phyloP scores from a whole-genome alignment of 1,140 invertebrate genomes.

The Mactra quadrangularis region DNA sequence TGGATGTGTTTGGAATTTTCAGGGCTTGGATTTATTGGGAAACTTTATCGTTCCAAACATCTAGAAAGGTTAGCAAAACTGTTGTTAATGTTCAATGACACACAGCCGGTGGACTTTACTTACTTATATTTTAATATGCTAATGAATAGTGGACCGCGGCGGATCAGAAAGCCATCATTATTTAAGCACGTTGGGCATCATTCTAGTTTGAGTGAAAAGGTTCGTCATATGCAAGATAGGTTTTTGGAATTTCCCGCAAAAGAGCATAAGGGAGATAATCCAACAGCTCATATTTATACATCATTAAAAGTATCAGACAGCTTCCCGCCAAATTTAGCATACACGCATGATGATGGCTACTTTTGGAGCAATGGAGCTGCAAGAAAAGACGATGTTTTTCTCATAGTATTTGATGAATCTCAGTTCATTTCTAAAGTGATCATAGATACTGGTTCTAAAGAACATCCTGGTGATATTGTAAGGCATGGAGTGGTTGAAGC shows the following conservation, averaged over 20 bases:
- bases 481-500: conserved; percentile 63
- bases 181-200: conserved; percentile 82
- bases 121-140: conserved; percentile 79
- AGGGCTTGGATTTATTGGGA: conserved; percentile 81
- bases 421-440: conserved; percentile 66
- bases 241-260: conserved; percentile 70
- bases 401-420: conserved; percentile 69
- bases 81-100: conserved; percentile 80
- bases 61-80: conserved; percentile 77
- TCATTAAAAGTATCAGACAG: conserved; percentile 57
- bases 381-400: conserved; percentile 61
- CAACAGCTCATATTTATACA: conserved; percentile 67
- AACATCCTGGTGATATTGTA: conserved; percentile 67
- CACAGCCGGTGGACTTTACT: conserved; percentile 82
- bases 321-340: conserved; percentile 66
- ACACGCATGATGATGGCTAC: conserved; percentile 62
- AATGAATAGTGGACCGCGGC: conserved; percentile 66
- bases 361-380: conserved; percentile 71
- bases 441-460: conserved; percentile 67
- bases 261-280: conserved; percentile 71
- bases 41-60: conserved; percentile 79
- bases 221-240: conserved; percentile 94
- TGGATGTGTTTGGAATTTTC: conserved; percentile 81
- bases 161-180: conserved; percentile 75
- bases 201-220: conserved; percentile 91